Base-by-base conservation (phyloP, 2,113 vertebrate genomes). In the Pachycephala philippinensis region DNA sequence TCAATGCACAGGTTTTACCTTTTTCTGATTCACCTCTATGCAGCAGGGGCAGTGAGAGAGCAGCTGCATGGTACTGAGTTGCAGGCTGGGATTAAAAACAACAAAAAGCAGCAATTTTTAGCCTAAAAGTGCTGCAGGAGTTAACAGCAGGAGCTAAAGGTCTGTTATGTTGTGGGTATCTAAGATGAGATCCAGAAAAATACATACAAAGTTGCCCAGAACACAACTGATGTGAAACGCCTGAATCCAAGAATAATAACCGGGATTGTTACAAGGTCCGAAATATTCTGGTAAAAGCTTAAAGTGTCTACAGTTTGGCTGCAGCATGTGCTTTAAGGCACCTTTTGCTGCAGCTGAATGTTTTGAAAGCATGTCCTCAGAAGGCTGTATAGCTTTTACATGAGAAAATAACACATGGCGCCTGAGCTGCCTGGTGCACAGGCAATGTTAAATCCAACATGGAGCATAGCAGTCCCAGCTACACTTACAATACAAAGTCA, bases 181-280 rank as follows among this genome's bases (percentile, higher is more conserved):
- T 84, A 35, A 86, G 71, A 74, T 54, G 72, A 78, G 77, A 89
- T 94, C 65, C 87, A 92, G 70, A 92, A 78, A 52, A 95, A 84
- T 15, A 56, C 1, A 84, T 15, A 56, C 1, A 2, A 90, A 84
- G 75, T 49, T 95, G 52, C 83, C 59, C 6, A 24, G 57, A 80
- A 76, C 57, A 76, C 31, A 90, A 88, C 31, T 53, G 74, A 53
- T 69, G 60, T 52, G 72, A 93, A 84, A 63, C 22, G 56, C 63
- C 42, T 92, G 81, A 86, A 78, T 89, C 86, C 86, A 92, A 81
- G 72, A 92, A 89, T 81, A 95, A 95, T 74, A 93, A 40, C 42
- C 0, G 0, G 5, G 35, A 59, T 64, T 57, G 47, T 90, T 90
- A 44, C 1, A 74, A 49, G 24, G 50, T 54, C 59, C 3, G 40